Conservation (phyloP, 1,140 invertebrate species). For the Conus betulinus region DNA sequence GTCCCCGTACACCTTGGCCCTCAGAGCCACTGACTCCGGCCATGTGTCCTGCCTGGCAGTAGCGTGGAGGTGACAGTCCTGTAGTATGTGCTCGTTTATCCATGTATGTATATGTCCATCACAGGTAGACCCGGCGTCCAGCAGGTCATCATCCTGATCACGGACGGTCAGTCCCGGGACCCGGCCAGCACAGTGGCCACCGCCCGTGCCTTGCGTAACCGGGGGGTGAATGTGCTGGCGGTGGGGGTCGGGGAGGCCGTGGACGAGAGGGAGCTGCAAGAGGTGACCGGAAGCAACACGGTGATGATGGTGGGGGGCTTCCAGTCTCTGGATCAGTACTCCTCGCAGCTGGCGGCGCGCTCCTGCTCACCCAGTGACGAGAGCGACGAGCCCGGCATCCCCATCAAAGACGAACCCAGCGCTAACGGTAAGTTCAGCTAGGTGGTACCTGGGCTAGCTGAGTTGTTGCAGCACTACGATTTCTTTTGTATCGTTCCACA, state of each 20-base stretch:
- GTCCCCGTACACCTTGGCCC: too few relatives aligned
- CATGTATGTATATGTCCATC: too few relatives aligned
- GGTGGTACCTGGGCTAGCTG: too few relatives aligned
- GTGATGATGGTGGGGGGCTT: conserved; percentile 62
- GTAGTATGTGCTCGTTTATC: too few relatives aligned
- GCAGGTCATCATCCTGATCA: conserved; percentile 65
- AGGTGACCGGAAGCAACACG: conserved; percentile 58
- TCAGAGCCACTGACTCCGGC: too few relatives aligned
- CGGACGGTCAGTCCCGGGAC: conserved; percentile 64
- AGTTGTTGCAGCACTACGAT: too few relatives aligned
- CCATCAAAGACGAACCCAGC: background rate
- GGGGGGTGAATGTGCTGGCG: conserved; percentile 64
- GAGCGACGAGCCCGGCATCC: too few relatives aligned
- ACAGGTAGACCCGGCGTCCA: conserved; percentile 42
- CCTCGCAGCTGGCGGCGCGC: conserved; percentile 41
- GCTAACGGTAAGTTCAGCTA: background rate
- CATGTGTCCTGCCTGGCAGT: too few relatives aligned
- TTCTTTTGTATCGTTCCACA: too few relatives aligned
- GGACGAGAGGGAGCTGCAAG: conserved; percentile 57
- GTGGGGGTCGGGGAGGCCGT: conserved; percentile 65
- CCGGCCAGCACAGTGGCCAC: conserved; percentile 48
- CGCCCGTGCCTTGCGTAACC: conserved; percentile 49
- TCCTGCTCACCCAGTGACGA: conserved; percentile 27
- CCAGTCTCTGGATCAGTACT: conserved; percentile 49
- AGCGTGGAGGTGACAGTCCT: too few relatives aligned